Conservation (phyloP, 2,888 invertebrate genomes). For the Rhaphigaster nebulosa region DNA sequence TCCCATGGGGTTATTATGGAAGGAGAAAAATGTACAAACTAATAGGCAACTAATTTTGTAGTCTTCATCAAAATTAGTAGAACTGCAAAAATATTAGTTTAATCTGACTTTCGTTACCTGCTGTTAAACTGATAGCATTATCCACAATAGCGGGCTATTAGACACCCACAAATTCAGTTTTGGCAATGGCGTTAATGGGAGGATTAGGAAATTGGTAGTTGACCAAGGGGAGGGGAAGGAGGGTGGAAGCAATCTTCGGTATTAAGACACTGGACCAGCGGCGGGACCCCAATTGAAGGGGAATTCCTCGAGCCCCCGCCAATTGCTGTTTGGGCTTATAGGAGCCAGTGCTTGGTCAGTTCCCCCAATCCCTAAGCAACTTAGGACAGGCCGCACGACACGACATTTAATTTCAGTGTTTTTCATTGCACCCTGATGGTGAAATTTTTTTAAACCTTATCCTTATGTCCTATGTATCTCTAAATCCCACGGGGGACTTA, state of each 20-base stretch:
- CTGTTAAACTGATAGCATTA: not conserved
- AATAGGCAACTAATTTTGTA: no score
- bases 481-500: no score
- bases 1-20: no score
- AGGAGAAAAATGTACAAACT: no score
- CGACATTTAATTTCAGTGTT: not conserved
- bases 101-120: not conserved
- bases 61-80: no score
- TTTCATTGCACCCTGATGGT: not conserved
- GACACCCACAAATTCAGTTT: not conserved
- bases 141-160: not conserved
- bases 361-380: not conserved
- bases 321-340: conserved; percentile 15
- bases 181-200: not conserved
- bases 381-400: not conserved
- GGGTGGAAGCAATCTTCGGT: conserved; percentile 6
- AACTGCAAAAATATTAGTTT: not conserved
- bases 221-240: not conserved
- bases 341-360: not conserved
- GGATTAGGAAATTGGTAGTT: conserved; percentile 38
- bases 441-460: no score
- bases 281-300: not conserved
- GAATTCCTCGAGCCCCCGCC: not conserved
- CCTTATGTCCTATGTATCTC: no score
- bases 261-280: not conserved